Conservation (phyloP, 1,140 invertebrate genomes). For the Drosophila quadrilineata region DNA sequence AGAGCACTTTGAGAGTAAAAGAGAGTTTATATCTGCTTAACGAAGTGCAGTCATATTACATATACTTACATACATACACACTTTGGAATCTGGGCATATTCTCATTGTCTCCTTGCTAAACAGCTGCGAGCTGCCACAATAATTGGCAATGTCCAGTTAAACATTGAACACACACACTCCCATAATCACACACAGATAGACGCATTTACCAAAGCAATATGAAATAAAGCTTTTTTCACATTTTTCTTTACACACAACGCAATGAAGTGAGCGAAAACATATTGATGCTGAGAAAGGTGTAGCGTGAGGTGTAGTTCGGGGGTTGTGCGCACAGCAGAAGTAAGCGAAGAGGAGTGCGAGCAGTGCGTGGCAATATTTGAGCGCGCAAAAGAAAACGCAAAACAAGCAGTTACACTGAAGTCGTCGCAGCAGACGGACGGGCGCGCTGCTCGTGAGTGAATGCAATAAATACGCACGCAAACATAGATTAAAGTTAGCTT, state of each 20-base stretch:
- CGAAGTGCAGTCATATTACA: not conserved
- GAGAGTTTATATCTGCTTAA: not conserved
- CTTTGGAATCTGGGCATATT: too few species aligned
- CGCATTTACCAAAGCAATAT: constrained; percentile 16
- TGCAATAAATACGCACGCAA: not conserved
- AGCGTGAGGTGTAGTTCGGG: too few species aligned
- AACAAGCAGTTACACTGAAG: constrained; percentile 62
- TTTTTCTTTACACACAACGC: constrained; percentile 27
- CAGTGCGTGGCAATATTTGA: constrained; percentile 58
- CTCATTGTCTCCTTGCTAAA: too few species aligned
- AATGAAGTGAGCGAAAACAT: constrained; percentile 26
- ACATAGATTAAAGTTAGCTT: too few species aligned
- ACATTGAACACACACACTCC: not conserved
- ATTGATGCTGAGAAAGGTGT: not conserved
- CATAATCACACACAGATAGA: too few species aligned
- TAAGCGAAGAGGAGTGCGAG: not conserved
- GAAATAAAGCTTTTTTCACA: constrained; percentile 31
- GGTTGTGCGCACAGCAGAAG: not conserved
- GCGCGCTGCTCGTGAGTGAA: constrained; percentile 23
- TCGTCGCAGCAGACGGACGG: constrained; percentile 50
- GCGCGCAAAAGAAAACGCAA: constrained; percentile 47
- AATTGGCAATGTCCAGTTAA: too few species aligned
- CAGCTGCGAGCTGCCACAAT: too few species aligned
- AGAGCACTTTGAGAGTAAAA: not conserved
- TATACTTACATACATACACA: too few species aligned